Conservation (phyloP, 2,113 vertebrate species). For the Carassius gibelio region DNA sequence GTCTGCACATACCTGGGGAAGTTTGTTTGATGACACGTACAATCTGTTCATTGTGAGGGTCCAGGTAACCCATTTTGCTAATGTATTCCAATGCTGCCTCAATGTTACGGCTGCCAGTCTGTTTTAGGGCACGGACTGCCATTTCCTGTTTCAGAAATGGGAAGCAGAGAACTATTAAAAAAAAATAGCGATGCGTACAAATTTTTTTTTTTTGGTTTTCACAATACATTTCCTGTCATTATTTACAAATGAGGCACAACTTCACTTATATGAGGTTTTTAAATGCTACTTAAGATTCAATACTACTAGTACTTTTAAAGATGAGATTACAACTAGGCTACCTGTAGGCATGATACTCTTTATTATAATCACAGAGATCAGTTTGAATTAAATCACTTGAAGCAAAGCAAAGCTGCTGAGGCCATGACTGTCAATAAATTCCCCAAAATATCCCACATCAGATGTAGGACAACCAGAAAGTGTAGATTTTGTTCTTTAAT, state of each 20-base stretch:
- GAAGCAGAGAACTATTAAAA: neutral
- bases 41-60: slow-evolving; percentile 94
- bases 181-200: neutral
- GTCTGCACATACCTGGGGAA: slow-evolving; percentile 84
- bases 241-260: neutral
- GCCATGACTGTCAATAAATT: neutral
- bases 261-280: neutral
- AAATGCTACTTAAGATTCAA: neutral
- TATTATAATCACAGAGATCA: neutral
- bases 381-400: neutral
- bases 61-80: slow-evolving; percentile 98
- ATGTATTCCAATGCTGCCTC: slow-evolving; percentile 96
- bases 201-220: too few relatives aligned
- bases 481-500: neutral
- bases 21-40: slow-evolving; percentile 97
- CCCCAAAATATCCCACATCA: neutral
- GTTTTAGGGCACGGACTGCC: slow-evolving; percentile 93
- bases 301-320: neutral
- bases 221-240: neutral
- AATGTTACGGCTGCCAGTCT: slow-evolving; percentile 95
- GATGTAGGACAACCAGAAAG: neutral
- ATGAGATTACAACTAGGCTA: neutral
- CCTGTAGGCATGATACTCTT: neutral
- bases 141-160: slow-evolving; percentile 82
- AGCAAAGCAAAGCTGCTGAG: neutral